Conservation (phyloP, 2,113 vertebrate species). For the Otolemur garnettii region DNA sequence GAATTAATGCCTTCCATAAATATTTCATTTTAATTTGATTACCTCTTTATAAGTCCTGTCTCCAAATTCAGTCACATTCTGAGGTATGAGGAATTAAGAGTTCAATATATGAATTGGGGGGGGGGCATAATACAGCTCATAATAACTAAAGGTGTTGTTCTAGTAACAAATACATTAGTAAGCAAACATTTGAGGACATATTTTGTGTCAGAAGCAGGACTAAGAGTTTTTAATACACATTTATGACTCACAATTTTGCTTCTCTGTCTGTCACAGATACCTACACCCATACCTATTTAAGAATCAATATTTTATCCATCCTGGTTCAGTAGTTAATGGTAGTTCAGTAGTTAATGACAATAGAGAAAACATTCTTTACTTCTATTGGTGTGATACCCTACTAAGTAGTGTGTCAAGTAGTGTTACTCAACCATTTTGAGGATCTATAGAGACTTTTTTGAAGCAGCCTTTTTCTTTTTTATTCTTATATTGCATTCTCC, state of each 20-base stretch:
- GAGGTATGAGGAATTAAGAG: background rate
- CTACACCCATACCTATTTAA: background rate
- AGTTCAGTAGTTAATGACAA: background rate
- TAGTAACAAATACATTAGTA: background rate
- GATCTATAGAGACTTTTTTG: background rate
- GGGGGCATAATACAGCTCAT: background rate
- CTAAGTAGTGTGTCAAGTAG: background rate
- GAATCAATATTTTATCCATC: background rate
- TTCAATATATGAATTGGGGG: background rate
- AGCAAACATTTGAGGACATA: background rate
- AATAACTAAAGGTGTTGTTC: background rate
- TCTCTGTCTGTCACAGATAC: background rate
- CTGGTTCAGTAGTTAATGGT: background rate
- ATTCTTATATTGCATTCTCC: background rate
- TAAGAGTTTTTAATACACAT: background rate
- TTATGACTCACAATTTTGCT: background rate
- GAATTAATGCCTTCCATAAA: background rate
- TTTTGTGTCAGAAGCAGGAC: background rate
- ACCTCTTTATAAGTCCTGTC: background rate
- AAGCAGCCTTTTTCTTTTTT: background rate
- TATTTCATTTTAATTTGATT: background rate
- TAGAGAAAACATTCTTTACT: background rate
- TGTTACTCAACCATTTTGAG: background rate
- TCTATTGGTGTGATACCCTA: background rate
- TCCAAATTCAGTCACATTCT: constrained; percentile 5